Conservation (phyloP, 2,113 vertebrate genomes). For the Ceratotherium simum region DNA sequence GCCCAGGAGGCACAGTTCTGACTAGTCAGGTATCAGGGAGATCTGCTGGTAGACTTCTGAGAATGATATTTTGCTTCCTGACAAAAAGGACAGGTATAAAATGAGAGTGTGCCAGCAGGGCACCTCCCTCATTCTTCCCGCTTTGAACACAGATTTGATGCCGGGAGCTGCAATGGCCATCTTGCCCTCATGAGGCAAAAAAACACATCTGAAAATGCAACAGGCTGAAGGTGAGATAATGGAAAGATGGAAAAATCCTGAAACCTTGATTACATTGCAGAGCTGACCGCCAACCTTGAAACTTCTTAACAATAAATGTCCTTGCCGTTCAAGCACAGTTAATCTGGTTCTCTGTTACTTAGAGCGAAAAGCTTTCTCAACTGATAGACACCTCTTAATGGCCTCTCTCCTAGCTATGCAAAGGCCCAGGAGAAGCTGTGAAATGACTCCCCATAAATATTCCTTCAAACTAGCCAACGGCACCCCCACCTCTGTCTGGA, state of each 20-base stretch:
- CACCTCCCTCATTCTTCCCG: neutral
- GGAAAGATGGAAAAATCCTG: neutral
- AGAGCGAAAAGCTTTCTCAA: slow-evolving; percentile 77
- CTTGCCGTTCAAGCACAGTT: slow-evolving; percentile 45
- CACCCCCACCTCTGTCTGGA: neutral
- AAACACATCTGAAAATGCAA: neutral
- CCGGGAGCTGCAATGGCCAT: neutral
- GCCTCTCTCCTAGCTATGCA: slow-evolving; percentile 64
- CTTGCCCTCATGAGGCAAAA: slow-evolving; percentile 13
- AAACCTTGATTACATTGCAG: neutral
- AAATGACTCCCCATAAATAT: slow-evolving; percentile 70
- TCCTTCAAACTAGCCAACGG: slow-evolving; percentile 24
- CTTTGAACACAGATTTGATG: neutral
- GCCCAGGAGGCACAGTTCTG: neutral
- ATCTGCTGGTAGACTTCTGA: neutral
- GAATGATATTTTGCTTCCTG: neutral
- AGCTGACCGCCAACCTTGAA: neutral
- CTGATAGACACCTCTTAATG: slow-evolving; percentile 54
- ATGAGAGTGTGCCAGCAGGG: neutral
- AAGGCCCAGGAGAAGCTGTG: slow-evolving; percentile 64
- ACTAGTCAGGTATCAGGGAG: neutral
- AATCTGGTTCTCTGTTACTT: slow-evolving; percentile 64
- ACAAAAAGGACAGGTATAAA: neutral
- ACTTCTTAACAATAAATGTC: slow-evolving; percentile 33
- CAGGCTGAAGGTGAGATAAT: neutral